Percentiles rank a stretch among this genome's conserved stretches.
These are phyloP conservation scores for Leptopilina syphax DNA, from an alignment of 2,888 invertebrate species.

Conservation along the genomic window DNA sequence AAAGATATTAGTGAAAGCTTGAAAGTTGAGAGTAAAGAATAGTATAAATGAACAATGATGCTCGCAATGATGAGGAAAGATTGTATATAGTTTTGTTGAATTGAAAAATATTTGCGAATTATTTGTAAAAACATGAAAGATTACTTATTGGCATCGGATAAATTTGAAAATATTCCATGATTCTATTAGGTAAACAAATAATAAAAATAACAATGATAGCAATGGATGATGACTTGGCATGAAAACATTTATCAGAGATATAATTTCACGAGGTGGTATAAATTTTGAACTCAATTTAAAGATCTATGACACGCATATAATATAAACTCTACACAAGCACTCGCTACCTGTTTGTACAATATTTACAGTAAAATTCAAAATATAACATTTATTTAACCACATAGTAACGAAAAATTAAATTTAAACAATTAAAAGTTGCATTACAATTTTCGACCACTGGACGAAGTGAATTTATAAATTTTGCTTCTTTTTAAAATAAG, in stretches of 20 bases:
- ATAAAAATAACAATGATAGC: neutral
- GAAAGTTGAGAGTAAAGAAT: neutral
- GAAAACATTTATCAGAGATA: constrained; percentile 8
- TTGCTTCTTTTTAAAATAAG: no score
- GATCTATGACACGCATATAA: constrained; percentile 10
- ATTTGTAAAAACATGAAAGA: neutral
- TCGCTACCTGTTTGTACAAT: no score
- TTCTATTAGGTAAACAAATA: constrained; percentile 10
- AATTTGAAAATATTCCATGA: neutral
- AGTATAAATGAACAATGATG: neutral
- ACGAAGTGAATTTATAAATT: no score
- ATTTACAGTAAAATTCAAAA: no score
- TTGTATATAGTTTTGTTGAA: neutral
- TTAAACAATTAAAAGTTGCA: no score
- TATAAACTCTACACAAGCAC: no score
- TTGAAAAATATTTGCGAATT: neutral
- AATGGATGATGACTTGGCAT: neutral
- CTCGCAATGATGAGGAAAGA: neutral
- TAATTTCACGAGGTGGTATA: neutral
- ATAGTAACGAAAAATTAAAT: no score
- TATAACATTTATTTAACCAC: no score
- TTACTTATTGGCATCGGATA: neutral
- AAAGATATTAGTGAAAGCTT: neutral
- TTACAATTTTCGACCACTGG: no score
- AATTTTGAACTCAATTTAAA: constrained; percentile 10